A percentile compares a stretch with the other conserved stretches of the same genome.
Evolutionary conservation across 2,113 vertebrate species (phyloP).

Genomic region (Athene noctua): DNA sequence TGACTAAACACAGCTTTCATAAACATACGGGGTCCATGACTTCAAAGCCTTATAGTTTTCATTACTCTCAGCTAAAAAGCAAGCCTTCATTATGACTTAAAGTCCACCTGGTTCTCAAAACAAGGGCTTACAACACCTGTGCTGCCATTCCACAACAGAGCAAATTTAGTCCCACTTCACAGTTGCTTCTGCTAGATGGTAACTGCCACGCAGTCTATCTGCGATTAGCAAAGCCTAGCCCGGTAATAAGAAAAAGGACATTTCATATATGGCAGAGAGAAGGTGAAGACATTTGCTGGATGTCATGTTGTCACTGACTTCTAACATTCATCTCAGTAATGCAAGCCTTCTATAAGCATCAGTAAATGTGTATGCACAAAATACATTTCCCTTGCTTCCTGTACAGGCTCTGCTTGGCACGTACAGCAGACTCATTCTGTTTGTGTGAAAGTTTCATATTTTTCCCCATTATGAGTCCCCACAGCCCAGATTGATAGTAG

Average conservation of each 20-base stretch:
- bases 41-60: neutral
- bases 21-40: neutral
- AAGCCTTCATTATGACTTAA: neutral
- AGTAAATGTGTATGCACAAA: neutral
- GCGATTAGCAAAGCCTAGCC: neutral
- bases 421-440: neutral
- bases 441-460: slow-evolving; percentile 41
- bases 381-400: neutral
- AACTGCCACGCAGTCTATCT: neutral
- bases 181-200: neutral
- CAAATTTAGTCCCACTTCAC: neutral
- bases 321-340: neutral
- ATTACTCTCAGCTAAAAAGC: neutral
- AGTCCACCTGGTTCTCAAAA: slow-evolving; percentile 1
- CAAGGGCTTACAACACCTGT: neutral
- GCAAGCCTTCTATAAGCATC: neutral
- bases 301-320: neutral
- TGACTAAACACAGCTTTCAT: neutral
- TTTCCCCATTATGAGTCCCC: slow-evolving; percentile 43
- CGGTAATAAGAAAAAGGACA: neutral
- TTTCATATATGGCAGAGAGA: neutral
- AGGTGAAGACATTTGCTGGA: neutral
- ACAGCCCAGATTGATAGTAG: slow-evolving; percentile 52
- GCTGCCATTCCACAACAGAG: neutral
- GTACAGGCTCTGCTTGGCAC: neutral